Evolutionary conservation across 2,888 invertebrate species (phyloP), one percentile per base, ranked within the genome.

Genomic region (Patella pellucida): DNA sequence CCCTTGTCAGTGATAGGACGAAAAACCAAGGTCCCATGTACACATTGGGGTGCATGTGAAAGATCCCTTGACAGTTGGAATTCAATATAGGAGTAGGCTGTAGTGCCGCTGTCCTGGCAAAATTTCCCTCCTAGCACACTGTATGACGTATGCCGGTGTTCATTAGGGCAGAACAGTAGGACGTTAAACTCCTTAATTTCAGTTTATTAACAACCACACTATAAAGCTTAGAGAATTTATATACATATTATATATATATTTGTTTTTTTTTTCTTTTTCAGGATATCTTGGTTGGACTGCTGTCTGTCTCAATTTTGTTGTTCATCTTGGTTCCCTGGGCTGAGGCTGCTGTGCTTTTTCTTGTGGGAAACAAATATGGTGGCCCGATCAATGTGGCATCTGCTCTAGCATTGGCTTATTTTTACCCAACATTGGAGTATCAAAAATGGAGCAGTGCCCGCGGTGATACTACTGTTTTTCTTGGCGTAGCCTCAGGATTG

Each of bases 381-480:
- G 94, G 96, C 7, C 83, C 93, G 52, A 86, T 94, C 69, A 92
- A 96, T 12, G 79, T 85, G 15, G 74, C 95, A 12, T 90, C 93
- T 1, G 89, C 93, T 56, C 94, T 95, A 72, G 90, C 94, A 51
- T 93, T 94, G 85, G 94, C 96, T 79, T 92, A 95, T 68, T 95
- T 94, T 89, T 95, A 96, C 91, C 97, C 97, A 0, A 93, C 94
- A 81, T 94, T 95, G 72, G 94, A 95, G 83, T 41, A 41, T 41
- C 4, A 41, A 41, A 94, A 94, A 86, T 97, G 97, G 96, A 97
- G 96, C 73, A 96, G 97, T 11, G 96, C 97, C 2, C 87, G 97
- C 88, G 96, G 96, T 41, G 97, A 97, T 91, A 97, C 97, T 0
- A 94, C 96, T 1, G 95, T 96, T 93, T 95, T 97, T 82, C 93